A percentile compares a stretch with the other conserved stretches of the same genome.
These are phyloP conservation scores for Rhabdornis inornatus DNA, from an alignment of 2,113 vertebrate species.

Conservation along the genomic window DNA sequence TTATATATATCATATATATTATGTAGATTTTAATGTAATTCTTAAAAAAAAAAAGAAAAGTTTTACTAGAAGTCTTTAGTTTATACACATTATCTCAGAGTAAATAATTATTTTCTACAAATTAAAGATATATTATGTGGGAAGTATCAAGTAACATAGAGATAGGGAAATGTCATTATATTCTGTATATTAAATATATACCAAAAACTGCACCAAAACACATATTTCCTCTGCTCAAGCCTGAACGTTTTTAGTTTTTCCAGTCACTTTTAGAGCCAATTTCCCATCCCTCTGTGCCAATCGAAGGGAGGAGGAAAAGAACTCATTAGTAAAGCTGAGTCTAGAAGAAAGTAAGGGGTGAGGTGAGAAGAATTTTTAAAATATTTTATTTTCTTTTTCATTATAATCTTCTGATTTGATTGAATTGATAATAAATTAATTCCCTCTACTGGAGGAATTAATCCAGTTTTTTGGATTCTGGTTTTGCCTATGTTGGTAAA, in stretches of 20 bases:
- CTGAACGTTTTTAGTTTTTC: accelerated
- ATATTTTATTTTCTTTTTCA: background rate
- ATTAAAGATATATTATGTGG: background rate
- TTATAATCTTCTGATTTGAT: background rate
- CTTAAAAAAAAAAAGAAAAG: background rate
- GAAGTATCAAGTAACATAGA: background rate
- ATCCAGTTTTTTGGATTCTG: background rate
- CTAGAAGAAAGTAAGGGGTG: background rate
- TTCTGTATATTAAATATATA: background rate
- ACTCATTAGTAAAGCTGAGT: background rate
- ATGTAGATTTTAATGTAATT: background rate
- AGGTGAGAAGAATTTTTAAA: background rate
- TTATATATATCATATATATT: too few species aligned
- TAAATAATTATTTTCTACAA: background rate
- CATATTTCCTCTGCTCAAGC: background rate
- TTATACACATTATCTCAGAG: background rate
- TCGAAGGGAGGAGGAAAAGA: background rate
- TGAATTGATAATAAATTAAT: background rate
- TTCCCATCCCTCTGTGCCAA: background rate
- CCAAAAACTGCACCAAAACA: background rate
- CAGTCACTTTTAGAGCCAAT: background rate
- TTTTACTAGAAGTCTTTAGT: background rate
- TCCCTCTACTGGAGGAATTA: background rate
- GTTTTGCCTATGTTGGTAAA: background rate
- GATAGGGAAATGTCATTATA: background rate